Base-by-base conservation (phyloP, 2,888 invertebrate genomes). In the Platerodrilus igneus region DNA sequence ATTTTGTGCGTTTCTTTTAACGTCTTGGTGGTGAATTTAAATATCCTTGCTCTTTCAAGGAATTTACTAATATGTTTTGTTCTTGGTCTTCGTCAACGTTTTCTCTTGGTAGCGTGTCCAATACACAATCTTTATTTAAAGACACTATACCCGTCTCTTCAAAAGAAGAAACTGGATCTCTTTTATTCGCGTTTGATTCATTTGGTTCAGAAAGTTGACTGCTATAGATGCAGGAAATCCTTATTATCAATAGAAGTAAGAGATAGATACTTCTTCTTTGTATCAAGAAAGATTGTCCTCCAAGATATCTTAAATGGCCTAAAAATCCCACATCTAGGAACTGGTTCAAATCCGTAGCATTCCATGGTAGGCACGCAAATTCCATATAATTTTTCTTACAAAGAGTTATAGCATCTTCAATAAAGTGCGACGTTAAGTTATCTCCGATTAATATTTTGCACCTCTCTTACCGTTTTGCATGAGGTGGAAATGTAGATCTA, bases 381-480 rank as follows among this genome's bases (percentile, higher is more conserved):
- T 36, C 44, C 58, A 60, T 22, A 21, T 41, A 25, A 59, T 66
- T 56, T 18, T 63, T 58, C 37, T 28, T n/a, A 14, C 40, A 47
- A 21, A 26, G 29, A 8, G 20, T 26, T 11, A 49, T 16, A 5
- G 50, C 43, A 28, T 21, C 22, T 26, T 47, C 14, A 11, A 34
- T 37, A 26, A 47, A 40, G 29, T 41, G 45, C 4, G 42, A 40
- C 14, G 44, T 59, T 14, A 45, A 29, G 57, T 52, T 52, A 19
- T 67, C 58, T 5, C 63, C 63, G 28, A 66, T 45, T 9, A 60
- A 10, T n/a, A n/a, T n/a, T n/a, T n/a, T n/a, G n/a, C n/a, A n/a
- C n/a, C n/a, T n/a, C n/a, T n/a, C n/a, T n/a, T n/a, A n/a, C n/a
- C n/a, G n/a, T n/a, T n/a, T n/a, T n/a, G n/a, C n/a, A n/a, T n/a